These are phyloP conservation scores for Patella caerulea DNA, from an alignment of 2,888 invertebrate genomes.

Conservation along the genomic window DNA sequence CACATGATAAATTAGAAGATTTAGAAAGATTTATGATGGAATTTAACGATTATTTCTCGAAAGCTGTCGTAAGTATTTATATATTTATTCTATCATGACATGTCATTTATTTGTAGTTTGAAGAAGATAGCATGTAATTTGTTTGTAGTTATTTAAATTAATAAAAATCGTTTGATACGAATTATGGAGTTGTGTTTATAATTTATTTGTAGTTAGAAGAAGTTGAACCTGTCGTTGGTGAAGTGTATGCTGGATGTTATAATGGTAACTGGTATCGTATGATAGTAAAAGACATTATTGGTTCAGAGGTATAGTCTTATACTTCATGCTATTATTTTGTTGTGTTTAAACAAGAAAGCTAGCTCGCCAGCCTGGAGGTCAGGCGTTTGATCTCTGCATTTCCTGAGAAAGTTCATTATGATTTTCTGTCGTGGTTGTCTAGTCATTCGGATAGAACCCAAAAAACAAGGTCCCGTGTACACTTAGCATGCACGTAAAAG, in stretches of 20 bases:
- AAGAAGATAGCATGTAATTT: not conserved
- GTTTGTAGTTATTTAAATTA: no score
- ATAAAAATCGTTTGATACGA: no score
- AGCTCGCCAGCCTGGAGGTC: no score
- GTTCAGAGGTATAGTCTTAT: constrained; percentile 34
- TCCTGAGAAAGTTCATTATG: no score
- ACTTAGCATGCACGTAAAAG: no score
- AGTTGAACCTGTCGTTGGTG: constrained; percentile 39
- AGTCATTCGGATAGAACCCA: no score
- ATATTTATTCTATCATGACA: not conserved
- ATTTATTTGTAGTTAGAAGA: constrained; percentile 21
- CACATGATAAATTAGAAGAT: constrained; percentile 35
- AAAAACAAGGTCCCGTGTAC: no score
- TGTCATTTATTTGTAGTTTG: not conserved
- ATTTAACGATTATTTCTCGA: constrained; percentile 38
- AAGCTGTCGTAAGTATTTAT: constrained; percentile 15
- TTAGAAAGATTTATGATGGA: constrained; percentile 37
- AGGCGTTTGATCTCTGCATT: no score
- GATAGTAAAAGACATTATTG: constrained; percentile 38
- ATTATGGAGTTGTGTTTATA: not conserved
- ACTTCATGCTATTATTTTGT: no score
- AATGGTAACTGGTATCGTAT: constrained; percentile 48
- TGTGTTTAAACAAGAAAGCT: no score
- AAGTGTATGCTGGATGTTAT: constrained; percentile 45
- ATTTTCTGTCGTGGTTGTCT: no score